Evolutionary conservation across 2,113 vertebrate species (phyloP), one percentile per base, ranked within the genome.

Genomic region (Phalacrocorax aristotelis): DNA sequence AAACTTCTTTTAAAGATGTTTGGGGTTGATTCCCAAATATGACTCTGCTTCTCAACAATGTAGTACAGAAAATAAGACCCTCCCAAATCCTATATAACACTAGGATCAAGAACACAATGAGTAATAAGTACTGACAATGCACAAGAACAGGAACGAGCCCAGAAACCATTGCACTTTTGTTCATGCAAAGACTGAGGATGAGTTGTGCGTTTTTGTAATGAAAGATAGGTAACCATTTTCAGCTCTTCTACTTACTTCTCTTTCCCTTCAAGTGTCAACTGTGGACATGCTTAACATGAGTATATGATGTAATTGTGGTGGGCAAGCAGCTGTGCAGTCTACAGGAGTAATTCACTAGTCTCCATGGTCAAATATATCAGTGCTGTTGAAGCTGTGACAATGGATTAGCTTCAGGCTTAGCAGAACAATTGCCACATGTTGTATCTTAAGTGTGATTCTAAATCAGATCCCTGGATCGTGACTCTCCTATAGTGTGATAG

Each of bases 401-500:
- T 11, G 19, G 40, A 32, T 46, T 38, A 42, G 4, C 64, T 83
- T 58, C 46, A 90, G 54, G 25, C 9, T 83, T 30, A 80, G 42
- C 32, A 93, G 58, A 90, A 32, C 4, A 42, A 82, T 40, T 55
- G 15, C 29, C 18, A 75, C 7, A 20, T 21, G 26, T 2, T 77
- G 0, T 52, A 52, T 69, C 30, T 54, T n/a, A 77, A 65, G 18
- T 3, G 7, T 0, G 0, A 38, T 23, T n/a, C 44, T 74, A 51
- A 36, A 83, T 60, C 23, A 58, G 27, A 52, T 70, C 29, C 10
- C n/a, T 34, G 21, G 32, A 60, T 40, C 38, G 19, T 66, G 48
- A 46, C 0, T 3, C 2, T 30, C 9, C 7, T 86, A 13, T 15
- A 49, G 32, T 61, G 15, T 20, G 30, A 83, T 36, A 61, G 21